Base-by-base conservation (phyloP, 2,113 vertebrate genomes). In the Sorex araneus region DNA sequence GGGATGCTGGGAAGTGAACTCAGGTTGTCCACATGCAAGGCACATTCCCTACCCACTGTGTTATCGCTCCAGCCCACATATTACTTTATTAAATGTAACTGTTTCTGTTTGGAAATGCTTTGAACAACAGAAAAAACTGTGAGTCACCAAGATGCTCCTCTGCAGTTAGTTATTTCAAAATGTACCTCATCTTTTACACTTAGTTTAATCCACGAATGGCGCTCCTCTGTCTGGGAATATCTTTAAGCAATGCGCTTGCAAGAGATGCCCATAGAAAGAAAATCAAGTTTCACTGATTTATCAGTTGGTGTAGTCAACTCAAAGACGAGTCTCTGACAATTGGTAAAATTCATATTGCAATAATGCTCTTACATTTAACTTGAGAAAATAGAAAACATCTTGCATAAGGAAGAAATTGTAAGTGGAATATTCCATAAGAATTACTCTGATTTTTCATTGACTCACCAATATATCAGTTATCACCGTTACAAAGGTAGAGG, bases 201-300 rank as follows among this genome's bases (percentile, higher is more conserved):
- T 69, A 30, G 47, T 16, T 78, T 70, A 23, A 64, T 40, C 66
- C 86, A 78, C 86, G 30, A 67, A 54, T 34, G 21, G 8, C 57
- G 28, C 34, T 84, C 76, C 54, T 64, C 21, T 80, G 6, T 73
- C 45, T 43, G 9, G 43, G 7, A 92, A 34, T 7, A 54, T 73
- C 21, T 91, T 87, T 45, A 54, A 93, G 16, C 25, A 87, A 32
- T 11, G 45, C 25, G 40, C 80, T 71, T 90, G 32, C 84, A 71
- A 76, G 7, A 71, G 6, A 60, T 83, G 16, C 13, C 45, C 6
- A 19, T n/a, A 54, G 36, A 28, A 80, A 4, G 19, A 36, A 92
- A 89, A 76, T 67, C 13, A 34, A 50, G 47, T 89, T 69, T 45
- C 10, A 63, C 16, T 12, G 3, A 16, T 64, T 76, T 30, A 28